Evolutionary conservation across 2,888 invertebrate genomes (phyloP).

Genomic region (Zygothrica quintamaculata): DNA sequence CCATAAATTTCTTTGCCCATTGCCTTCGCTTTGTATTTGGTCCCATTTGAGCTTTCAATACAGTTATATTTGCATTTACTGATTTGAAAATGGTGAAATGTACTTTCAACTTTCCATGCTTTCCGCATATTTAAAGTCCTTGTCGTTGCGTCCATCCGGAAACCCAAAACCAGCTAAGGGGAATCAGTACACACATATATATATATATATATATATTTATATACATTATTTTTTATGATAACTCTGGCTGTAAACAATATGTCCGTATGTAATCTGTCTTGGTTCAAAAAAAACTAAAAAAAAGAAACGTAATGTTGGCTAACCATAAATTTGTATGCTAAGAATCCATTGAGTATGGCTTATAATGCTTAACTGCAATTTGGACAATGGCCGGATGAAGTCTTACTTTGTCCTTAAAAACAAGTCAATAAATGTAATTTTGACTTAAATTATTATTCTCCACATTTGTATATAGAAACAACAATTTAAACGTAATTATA

Average conservation of each 20-base stretch:
- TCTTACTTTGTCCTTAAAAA: too few species aligned
- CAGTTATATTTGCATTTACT: conserved; percentile 74
- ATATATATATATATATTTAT: too few species aligned
- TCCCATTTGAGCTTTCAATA: conserved; percentile 69
- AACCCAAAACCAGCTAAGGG: conserved; percentile 10
- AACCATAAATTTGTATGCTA: background rate
- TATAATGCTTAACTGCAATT: too few species aligned
- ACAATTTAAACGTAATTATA: too few species aligned
- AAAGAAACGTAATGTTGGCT: conserved; percentile 18
- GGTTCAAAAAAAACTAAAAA: too few species aligned
- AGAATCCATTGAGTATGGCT: too few species aligned
- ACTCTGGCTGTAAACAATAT: conserved; percentile 58
- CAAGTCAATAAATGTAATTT: too few species aligned
- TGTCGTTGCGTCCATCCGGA: conserved; percentile 36
- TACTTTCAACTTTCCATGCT: conserved; percentile 59
- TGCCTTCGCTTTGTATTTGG: conserved; percentile 25
- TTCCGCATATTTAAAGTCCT: conserved; percentile 67
- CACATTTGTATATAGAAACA: too few species aligned
- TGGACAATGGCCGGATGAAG: too few species aligned
- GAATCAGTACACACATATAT: conserved; percentile 1
- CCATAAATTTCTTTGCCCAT: conserved; percentile 48
- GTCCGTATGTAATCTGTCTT: conserved; percentile 43
- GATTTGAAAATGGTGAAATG: conserved; percentile 68
- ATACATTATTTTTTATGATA: conserved; percentile 61
- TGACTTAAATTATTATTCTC: too few species aligned